Evolutionary conservation across 2,888 invertebrate genomes (phyloP).

Genomic region (Leptinotarsa peninsularis): DNA sequence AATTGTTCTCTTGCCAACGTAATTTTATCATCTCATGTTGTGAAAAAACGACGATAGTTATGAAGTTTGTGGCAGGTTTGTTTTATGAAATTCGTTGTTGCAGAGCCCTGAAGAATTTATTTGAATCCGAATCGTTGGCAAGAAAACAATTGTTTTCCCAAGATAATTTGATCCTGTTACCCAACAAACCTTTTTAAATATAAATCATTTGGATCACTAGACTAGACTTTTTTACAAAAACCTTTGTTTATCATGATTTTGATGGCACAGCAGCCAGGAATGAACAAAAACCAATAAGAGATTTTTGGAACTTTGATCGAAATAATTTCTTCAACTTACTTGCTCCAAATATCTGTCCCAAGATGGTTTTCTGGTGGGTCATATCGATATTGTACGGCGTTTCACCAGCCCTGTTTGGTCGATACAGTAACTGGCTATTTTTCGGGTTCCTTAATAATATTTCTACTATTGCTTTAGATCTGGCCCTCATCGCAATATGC

Average conservation of each 20-base stretch:
- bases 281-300: neutral
- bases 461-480: conserved; percentile 93
- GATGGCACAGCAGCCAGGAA: neutral
- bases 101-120: too few relatives aligned
- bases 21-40: too few relatives aligned
- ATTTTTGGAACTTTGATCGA: too few relatives aligned
- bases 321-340: conserved; percentile 65
- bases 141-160: too few relatives aligned
- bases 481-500: conserved; percentile 95
- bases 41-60: too few relatives aligned
- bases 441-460: conserved; percentile 94
- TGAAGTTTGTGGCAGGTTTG: too few relatives aligned
- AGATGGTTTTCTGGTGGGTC: conserved; percentile 92
- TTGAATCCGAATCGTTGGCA: too few relatives aligned
- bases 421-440: conserved; percentile 92
- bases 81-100: too few relatives aligned
- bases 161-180: too few relatives aligned
- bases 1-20: too few relatives aligned
- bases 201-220: too few relatives aligned
- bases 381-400: conserved; percentile 98
- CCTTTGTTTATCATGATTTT: conserved; percentile 53
- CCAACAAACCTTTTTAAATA: too few relatives aligned
- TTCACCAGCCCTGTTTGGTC: conserved; percentile 94
- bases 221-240: neutral
- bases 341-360: conserved; percentile 96